phyloP scores from a whole-genome alignment of 2,113 vertebrate genomes.

The Platichthys stellatus region DNA sequence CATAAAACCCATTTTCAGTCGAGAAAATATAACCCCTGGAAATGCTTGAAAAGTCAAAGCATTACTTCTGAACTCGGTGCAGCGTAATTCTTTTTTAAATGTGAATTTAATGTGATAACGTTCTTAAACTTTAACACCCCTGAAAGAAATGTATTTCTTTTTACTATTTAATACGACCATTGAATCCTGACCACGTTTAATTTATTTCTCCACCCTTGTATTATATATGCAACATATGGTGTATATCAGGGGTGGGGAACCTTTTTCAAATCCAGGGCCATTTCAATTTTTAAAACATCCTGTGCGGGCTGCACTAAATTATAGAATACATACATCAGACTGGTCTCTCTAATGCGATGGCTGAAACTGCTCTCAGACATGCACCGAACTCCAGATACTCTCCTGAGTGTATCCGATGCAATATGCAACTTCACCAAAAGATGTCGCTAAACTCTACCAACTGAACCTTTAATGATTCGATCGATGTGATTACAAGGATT shows the following conservation, averaged over 20 bases:
- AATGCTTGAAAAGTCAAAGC: constrained; percentile 38
- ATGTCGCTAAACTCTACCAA: neutral
- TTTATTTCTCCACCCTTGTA: neutral
- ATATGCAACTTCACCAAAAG: neutral
- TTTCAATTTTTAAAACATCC: constrained; percentile 6
- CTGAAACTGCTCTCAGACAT: neutral
- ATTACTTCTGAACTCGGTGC: constrained; percentile 8
- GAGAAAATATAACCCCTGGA: constrained; percentile 40
- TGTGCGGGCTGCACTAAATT: neutral
- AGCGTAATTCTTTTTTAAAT: neutral
- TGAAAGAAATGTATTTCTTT: constrained; percentile 1
- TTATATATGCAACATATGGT: neutral
- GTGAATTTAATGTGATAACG: constrained; percentile 25
- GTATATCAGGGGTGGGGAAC: neutral
- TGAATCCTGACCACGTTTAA: neutral
- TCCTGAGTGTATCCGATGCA: neutral
- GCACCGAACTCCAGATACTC: neutral
- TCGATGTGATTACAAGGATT: neutral
- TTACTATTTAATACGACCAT: neutral
- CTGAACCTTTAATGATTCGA: neutral
- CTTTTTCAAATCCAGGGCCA: neutral
- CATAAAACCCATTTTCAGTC: neutral
- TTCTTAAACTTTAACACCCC: neutral
- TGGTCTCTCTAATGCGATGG: neutral
- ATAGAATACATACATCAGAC: neutral